These are phyloP conservation scores for Aelia acuminata DNA, from an alignment of 2,888 invertebrate genomes.

Conservation along the genomic window DNA sequence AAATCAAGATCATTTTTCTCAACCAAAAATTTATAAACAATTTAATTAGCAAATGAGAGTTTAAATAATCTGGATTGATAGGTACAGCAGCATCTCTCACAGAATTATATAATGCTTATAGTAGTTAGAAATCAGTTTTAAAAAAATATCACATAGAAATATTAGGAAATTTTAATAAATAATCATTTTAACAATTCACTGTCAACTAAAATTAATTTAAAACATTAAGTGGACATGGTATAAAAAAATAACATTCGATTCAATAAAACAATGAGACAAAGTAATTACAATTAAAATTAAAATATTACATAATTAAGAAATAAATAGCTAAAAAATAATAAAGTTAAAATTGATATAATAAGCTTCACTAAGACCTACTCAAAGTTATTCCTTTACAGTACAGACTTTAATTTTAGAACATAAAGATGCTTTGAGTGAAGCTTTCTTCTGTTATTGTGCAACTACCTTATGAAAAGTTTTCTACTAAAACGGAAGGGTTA, in stretches of 20 bases:
- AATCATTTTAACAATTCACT: background rate
- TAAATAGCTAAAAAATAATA: slow-evolving; percentile 27
- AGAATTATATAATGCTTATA: background rate
- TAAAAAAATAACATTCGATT: background rate
- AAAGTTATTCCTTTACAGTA: background rate
- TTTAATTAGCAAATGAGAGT: background rate
- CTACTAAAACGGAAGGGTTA: background rate
- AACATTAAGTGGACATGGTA: background rate
- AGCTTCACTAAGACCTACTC: background rate
- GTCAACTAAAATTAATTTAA: background rate
- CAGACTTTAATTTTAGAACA: background rate
- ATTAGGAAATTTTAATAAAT: background rate
- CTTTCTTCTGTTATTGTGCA: background rate
- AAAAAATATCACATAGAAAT: slow-evolving; percentile 16
- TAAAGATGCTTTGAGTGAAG: background rate
- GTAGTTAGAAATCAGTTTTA: background rate
- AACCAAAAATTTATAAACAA: background rate
- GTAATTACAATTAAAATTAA: background rate
- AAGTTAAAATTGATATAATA: background rate
- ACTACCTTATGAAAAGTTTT: background rate
- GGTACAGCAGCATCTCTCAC: background rate
- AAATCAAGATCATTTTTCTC: background rate
- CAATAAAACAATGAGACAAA: background rate
- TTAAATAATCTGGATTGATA: background rate
- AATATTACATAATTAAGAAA: background rate